A percentile compares a stretch with the other conserved stretches of the same genome.
Conservation (phyloP, 2,797 vertebrate species). For the Moxostoma hubbsi region DNA sequence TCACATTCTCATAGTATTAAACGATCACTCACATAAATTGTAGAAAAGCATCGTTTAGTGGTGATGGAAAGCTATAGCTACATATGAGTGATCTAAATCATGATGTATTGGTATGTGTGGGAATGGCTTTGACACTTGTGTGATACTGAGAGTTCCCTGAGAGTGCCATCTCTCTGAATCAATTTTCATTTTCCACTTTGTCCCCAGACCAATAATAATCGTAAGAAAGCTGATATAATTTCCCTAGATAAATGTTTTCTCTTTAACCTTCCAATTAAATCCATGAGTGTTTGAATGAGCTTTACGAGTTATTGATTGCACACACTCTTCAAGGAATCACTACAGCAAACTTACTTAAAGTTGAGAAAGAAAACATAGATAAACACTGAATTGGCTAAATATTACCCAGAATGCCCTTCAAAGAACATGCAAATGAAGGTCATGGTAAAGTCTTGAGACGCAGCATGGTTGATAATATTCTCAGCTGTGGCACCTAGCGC, state of each 20-base stretch:
- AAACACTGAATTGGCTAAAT: slow-evolving; percentile 12
- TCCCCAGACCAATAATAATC: slow-evolving; percentile 37
- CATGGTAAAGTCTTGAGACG: slow-evolving; percentile 13
- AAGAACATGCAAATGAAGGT: slow-evolving; percentile 36
- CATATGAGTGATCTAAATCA: slow-evolving; percentile 4
- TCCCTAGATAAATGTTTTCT: slow-evolving; percentile 51
- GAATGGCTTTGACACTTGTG: slow-evolving; percentile 23
- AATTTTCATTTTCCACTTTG: slow-evolving; percentile 56
- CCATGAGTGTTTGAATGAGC: slow-evolving; percentile 74
- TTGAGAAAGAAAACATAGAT: slow-evolving; percentile 40
- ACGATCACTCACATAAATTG: background rate
- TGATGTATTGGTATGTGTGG: slow-evolving; percentile 3
- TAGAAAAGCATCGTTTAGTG: background rate
- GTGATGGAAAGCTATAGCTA: background rate
- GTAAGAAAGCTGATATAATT: slow-evolving; percentile 47
- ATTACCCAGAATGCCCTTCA: slow-evolving; percentile 26
- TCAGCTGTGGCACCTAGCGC: slow-evolving; percentile 21
- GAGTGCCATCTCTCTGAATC: slow-evolving; percentile 40
- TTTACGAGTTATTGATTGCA: slow-evolving; percentile 79
- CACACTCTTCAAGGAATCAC: slow-evolving; percentile 59
- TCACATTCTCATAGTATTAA: background rate
- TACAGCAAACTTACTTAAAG: slow-evolving; percentile 37
- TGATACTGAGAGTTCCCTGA: slow-evolving; percentile 3
- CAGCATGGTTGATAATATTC: slow-evolving; percentile 49
- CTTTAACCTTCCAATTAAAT: slow-evolving; percentile 68